Evolutionary conservation across 1,140 invertebrate species (phyloP).

Genomic region (Lepidostoma basale): DNA sequence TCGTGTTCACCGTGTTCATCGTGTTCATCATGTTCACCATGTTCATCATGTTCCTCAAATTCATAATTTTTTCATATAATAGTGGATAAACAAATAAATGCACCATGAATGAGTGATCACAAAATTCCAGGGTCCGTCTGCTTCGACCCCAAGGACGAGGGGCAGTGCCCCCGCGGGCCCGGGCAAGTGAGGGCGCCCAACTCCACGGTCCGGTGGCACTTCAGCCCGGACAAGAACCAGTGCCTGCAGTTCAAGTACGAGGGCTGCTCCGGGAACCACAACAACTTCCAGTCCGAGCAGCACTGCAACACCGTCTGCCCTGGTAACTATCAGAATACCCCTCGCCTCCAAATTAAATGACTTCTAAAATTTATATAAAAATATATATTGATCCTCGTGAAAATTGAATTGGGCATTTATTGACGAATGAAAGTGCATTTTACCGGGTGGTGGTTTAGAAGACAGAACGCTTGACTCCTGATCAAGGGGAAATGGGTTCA

Average conservation of each 20-base stretch:
- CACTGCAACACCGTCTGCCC: constrained; percentile 85
- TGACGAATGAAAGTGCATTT: too few relatives aligned
- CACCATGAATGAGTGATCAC: not conserved
- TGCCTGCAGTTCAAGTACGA: constrained; percentile 75
- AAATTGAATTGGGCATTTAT: not conserved
- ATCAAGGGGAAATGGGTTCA: too few relatives aligned
- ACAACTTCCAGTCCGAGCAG: constrained; percentile 83
- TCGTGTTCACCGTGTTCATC: too few relatives aligned
- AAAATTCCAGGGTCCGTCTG: constrained; percentile 74
- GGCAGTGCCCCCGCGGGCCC: constrained; percentile 54
- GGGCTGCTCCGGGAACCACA: constrained; percentile 83
- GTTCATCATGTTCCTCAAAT: too few relatives aligned
- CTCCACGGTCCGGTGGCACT: constrained; percentile 71
- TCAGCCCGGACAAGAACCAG: constrained; percentile 77
- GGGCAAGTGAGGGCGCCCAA: constrained; percentile 53
- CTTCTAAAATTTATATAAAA: not conserved
- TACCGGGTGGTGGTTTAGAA: too few relatives aligned
- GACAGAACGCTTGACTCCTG: too few relatives aligned
- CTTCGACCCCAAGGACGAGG: constrained; percentile 72
- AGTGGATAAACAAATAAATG: not conserved
- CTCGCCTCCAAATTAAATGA: not conserved
- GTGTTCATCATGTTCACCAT: too few relatives aligned
- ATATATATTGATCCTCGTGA: too few relatives aligned
- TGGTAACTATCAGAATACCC: constrained; percentile 57
- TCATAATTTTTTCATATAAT: not conserved